These are phyloP conservation scores for Aphrocallistes beatrix DNA, from an alignment of 37 sponge, comb jelly and placozoan species.

Conservation along the genomic window DNA sequence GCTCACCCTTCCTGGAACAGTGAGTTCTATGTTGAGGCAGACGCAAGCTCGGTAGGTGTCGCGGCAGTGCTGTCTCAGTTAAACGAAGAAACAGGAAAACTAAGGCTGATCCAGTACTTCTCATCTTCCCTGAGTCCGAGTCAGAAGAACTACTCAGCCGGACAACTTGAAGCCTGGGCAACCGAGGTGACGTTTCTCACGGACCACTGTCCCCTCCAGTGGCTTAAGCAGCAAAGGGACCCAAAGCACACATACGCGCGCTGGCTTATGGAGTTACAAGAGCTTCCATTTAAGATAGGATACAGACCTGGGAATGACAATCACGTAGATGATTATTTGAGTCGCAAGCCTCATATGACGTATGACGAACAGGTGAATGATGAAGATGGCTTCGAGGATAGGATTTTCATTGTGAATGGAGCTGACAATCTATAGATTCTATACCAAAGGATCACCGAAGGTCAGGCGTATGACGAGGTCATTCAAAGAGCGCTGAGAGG, in stretches of 20 bases:
- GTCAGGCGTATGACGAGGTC: not conserved
- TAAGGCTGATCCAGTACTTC: not conserved
- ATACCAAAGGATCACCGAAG: not conserved
- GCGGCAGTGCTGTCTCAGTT: slow-evolving; percentile 14
- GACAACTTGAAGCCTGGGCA: not conserved
- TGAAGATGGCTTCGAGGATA: not conserved
- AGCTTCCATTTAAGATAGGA: not conserved
- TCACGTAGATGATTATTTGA: not conserved
- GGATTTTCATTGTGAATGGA: not conserved
- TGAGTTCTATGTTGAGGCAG: not conserved
- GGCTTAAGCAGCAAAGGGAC: not conserved
- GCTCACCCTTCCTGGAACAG: slow-evolving; percentile 3
- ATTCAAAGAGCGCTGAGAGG: not conserved
- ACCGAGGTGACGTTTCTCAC: not conserved
- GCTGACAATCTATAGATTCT: not conserved
- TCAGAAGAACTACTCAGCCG: not conserved
- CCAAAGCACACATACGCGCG: not conserved
- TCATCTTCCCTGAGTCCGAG: not conserved
- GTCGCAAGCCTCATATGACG: not conserved
- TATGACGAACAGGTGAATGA: not conserved
- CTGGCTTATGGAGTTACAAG: not conserved
- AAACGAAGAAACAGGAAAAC: not conserved
- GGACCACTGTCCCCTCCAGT: not conserved
- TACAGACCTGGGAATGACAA: not conserved
- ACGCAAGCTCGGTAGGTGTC: not conserved